Evolutionary conservation across 2,888 invertebrate species (phyloP), one percentile per base, ranked within the genome.

Genomic region (Tachina grossa): DNA sequence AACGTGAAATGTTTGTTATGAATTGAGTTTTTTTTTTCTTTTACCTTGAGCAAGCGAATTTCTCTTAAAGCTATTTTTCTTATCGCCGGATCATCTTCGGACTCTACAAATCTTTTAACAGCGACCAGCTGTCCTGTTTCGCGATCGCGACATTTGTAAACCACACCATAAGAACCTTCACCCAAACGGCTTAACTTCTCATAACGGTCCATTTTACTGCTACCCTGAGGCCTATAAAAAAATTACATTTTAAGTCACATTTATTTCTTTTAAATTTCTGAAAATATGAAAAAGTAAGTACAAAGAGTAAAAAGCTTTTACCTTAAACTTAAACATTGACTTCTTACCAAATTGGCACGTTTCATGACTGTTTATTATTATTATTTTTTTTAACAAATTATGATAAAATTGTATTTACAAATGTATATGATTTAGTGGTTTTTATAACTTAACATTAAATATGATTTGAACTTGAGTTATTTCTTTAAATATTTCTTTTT

Each of bases 21-120:
- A 1, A 16, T 16, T 1, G 9, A 9, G 57, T 8, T 16, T 55
- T 57, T 57, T 22, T 45, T 31, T 53, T 8, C 41, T 45, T 84
- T 88, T 72, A 98, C 98, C 95, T 98, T 99, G 9, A 99, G 94
- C 94, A 99, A 96, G 89, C 98, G 94, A 90, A 99, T 98, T 94
- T 99, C 99, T 88, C 99, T 93, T 72, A 98, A 94, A 1, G 98
- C 98, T 88, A 99, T 99, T 94, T 99, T 99, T 90, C 98, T 94
- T 88, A 99, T 98, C 65, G 98, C 95, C 10, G 98, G 98, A 93
- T 99, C 99, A 91, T 98, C 98, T 92, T 99, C 98, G 82, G 98
- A 98, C 93, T 99, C 98, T 13, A 98, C 96, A 92, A 99, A 99
- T 93, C 98, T 97, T 93, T 99, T 99, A 86, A 99, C 98, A 57